Base-by-base conservation (phyloP, 2,113 vertebrate species). In the Empidonax alnorum region DNA sequence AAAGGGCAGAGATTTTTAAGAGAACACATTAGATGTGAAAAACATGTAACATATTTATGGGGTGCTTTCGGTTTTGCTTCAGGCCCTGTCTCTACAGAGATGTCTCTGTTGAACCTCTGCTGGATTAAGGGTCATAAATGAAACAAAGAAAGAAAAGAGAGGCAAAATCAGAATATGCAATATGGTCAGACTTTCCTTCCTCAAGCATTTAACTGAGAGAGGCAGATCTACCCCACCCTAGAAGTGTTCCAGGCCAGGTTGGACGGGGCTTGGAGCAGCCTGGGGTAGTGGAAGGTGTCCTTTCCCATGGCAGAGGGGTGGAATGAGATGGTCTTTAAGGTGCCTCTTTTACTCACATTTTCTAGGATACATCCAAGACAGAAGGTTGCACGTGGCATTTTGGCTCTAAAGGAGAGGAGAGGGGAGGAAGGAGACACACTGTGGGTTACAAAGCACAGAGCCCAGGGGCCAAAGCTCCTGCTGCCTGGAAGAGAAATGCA, bases 241-340 rank as follows among this genome's bases (percentile, higher is more conserved):
- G 52, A 10, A 59, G 4, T 21, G 37, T 14, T 16, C 61, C 30
- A 72, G 21, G 23, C 19, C 21, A 41, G 44, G 33, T 0, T 82
- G 61, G 77, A 67, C 0, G 0, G 6, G 46, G 11, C 14, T 82
- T 75, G 69, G 71, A 62, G 11, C 20, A 41, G 0, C 13, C 23
- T 35, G 87, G 53, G 11, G 1, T 7, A 2, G 39, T 10, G 62
- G 24, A 22, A 75, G 16, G 28, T 59, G 39, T 23, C 18, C 27
- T 25, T 80, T 50, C 6, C 20, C 35, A 12, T 6, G 50, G 42
- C 6, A 58, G 10, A 5, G 8, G 22, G 18, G 0, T 53, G 20
- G 13, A 6, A 47, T 0, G 0, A 20, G 9, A n/a, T n/a, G 62
- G 3, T 3, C 3, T 68, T 46, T 5, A 7, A 21, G 5, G 4